Percentiles rank a stretch among this genome's conserved stretches.
These are phyloP conservation scores for Notolepis coatsorum DNA, from an alignment of 2,797 vertebrate species.

Conservation along the genomic window DNA sequence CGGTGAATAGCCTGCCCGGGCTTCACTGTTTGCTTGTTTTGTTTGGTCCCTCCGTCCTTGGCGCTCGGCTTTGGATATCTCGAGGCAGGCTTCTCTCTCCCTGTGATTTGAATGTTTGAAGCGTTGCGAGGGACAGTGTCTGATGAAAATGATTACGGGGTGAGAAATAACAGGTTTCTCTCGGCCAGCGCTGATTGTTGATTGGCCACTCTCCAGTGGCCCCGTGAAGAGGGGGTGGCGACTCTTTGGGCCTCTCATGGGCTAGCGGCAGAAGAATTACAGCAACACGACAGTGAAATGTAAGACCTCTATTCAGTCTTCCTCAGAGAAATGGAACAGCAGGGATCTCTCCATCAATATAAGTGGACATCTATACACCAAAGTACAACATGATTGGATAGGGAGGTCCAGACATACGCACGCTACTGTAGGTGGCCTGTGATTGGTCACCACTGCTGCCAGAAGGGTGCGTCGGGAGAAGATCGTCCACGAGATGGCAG, in stretches of 20 bases:
- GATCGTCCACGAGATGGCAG: conserved; percentile 31
- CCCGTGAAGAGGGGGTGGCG: conserved; percentile 60
- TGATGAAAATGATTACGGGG: conserved; percentile 84
- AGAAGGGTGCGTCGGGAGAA: not conserved
- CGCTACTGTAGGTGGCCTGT: conserved; percentile 15
- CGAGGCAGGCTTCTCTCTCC: conserved; percentile 45
- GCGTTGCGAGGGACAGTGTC: conserved; percentile 70
- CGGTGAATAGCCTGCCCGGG: conserved; percentile 4
- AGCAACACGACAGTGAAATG: conserved; percentile 41
- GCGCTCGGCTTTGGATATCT: conserved; percentile 34
- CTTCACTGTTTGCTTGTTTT: conserved; percentile 20
- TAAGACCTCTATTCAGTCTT: conserved; percentile 44
- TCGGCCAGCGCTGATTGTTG: conserved; percentile 80
- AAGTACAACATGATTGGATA: conserved; percentile 37
- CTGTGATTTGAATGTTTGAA: conserved; percentile 74
- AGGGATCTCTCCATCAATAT: conserved; percentile 47
- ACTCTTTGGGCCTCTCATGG: conserved; percentile 58
- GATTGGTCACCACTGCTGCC: conserved; percentile 38
- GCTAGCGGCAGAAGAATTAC: conserved; percentile 54
- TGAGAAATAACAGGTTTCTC: conserved; percentile 84
- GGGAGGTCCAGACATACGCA: not conserved
- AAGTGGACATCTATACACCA: conserved; percentile 29
- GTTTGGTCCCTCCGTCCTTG: conserved; percentile 53
- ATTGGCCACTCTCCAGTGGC: conserved; percentile 77
- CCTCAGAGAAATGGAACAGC: conserved; percentile 43